A percentile compares a stretch with the other conserved stretches of the same genome.
Evolutionary conservation across 2,797 vertebrate genomes (phyloP).

Genomic region (Syngnathus acus): DNA sequence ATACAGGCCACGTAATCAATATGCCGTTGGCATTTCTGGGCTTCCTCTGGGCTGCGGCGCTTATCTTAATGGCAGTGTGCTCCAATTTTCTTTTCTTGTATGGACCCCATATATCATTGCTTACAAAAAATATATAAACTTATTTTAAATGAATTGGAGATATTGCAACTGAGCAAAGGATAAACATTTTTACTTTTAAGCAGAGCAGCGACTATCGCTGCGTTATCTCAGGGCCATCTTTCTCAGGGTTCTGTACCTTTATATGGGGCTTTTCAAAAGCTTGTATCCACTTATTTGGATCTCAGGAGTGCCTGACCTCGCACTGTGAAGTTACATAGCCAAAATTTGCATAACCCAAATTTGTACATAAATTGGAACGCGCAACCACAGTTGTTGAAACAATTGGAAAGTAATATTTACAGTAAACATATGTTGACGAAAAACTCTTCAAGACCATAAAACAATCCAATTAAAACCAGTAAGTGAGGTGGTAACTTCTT

Average conservation of each 20-base stretch:
- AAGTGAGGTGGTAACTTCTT: too few relatives aligned
- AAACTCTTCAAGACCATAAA: neutral
- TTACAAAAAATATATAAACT: slow-evolving; percentile 45
- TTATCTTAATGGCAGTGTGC: slow-evolving; percentile 63
- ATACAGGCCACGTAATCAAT: slow-evolving; percentile 62
- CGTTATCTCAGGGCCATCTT: slow-evolving; percentile 17
- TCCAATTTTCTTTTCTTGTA: slow-evolving; percentile 64
- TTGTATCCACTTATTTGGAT: neutral
- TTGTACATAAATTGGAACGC: too few relatives aligned
- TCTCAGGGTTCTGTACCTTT: neutral
- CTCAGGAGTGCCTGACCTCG: neutral
- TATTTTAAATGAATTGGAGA: slow-evolving; percentile 44
- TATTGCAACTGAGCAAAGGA: slow-evolving; percentile 17
- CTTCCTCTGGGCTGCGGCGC: slow-evolving; percentile 53
- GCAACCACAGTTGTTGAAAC: too few relatives aligned
- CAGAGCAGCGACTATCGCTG: slow-evolving; percentile 11
- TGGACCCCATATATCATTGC: slow-evolving; percentile 65
- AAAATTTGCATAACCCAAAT: neutral
- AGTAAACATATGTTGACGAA: neutral
- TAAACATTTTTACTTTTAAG: slow-evolving; percentile 7
- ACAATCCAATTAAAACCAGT: too few relatives aligned
- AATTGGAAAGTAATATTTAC: neutral
- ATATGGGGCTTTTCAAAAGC: neutral
- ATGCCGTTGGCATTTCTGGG: slow-evolving; percentile 62
- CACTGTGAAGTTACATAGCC: neutral